Evolutionary conservation across 2,888 invertebrate genomes (phyloP).

Genomic region (Cryptophagus acutangulus): DNA sequence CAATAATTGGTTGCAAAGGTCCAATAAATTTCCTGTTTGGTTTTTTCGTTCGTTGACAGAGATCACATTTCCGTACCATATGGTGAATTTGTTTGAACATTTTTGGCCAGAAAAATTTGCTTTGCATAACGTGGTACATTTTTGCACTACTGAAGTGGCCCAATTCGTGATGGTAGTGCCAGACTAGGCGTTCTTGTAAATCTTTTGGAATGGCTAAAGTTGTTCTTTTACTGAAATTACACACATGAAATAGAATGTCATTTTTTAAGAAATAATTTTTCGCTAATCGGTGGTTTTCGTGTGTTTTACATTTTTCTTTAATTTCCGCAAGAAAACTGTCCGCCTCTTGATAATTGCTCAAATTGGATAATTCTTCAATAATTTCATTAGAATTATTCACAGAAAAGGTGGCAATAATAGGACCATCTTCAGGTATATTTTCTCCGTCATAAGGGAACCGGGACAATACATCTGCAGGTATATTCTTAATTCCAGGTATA

Average conservation of each 20-base stretch:
- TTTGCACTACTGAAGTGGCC: background rate
- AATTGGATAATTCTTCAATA: background rate
- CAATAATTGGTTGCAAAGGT: slow-evolving; percentile 1
- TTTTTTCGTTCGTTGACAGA: slow-evolving; percentile 2
- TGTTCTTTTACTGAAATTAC: background rate
- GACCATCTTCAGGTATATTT: background rate
- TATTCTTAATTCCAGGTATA: slow-evolving; percentile 4
- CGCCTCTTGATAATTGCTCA: background rate
- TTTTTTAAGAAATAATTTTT: background rate
- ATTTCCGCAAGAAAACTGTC: background rate
- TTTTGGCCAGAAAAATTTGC: background rate
- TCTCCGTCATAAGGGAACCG: background rate
- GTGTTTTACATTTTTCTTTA: background rate
- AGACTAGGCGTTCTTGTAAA: background rate
- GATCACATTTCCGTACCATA: background rate
- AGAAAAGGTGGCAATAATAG: background rate
- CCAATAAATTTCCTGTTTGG: background rate
- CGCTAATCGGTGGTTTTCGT: background rate
- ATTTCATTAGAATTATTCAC: background rate
- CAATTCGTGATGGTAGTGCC: slow-evolving; percentile 6
- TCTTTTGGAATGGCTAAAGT: background rate
- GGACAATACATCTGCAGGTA: slow-evolving; percentile 1
- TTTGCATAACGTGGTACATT: background rate
- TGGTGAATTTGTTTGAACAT: background rate
- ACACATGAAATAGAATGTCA: background rate